These are phyloP conservation scores for Arctocebus calabarensis DNA, from an alignment of 2,797 vertebrate species.

Conservation along the genomic window DNA sequence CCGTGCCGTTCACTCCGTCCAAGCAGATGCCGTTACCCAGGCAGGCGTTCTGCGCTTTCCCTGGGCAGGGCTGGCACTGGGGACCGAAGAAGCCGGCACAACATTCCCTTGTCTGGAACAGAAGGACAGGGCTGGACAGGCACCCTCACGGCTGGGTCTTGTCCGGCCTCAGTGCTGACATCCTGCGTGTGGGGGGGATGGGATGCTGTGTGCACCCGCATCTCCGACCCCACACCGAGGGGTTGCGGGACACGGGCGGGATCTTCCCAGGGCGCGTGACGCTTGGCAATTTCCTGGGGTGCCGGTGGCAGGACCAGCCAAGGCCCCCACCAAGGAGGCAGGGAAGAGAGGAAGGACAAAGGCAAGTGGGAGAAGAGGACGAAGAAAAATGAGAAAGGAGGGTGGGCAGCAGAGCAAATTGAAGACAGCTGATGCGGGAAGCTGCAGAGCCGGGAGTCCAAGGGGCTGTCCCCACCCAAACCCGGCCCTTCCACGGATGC, in stretches of 20 bases:
- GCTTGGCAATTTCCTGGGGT: background rate
- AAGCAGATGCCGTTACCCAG: conserved; percentile 91
- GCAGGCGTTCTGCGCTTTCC: conserved; percentile 88
- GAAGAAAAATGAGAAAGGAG: too few species aligned
- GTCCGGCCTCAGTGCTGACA: background rate
- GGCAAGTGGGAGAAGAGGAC: background rate
- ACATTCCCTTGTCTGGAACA: conserved; percentile 89
- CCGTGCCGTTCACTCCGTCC: conserved; percentile 92
- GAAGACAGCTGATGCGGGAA: fast-evolving
- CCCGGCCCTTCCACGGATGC: background rate
- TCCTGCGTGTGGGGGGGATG: background rate
- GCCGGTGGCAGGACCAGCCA: too few species aligned
- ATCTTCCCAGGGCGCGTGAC: background rate
- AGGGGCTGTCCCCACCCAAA: background rate
- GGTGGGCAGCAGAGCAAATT: background rate
- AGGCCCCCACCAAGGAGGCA: fast-evolving
- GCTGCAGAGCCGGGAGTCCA: fast-evolving
- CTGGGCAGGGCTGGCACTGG: conserved; percentile 94
- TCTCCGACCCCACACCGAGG: background rate
- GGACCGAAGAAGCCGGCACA: conserved; percentile 93
- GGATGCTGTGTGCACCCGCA: background rate
- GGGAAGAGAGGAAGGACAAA: background rate
- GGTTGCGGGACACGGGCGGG: background rate
- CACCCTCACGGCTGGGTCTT: fast-evolving
- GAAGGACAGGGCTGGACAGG: background rate